These are phyloP conservation scores for Drosophila nigrodunni DNA, from an alignment of 1,140 invertebrate species.

Conservation along the genomic window DNA sequence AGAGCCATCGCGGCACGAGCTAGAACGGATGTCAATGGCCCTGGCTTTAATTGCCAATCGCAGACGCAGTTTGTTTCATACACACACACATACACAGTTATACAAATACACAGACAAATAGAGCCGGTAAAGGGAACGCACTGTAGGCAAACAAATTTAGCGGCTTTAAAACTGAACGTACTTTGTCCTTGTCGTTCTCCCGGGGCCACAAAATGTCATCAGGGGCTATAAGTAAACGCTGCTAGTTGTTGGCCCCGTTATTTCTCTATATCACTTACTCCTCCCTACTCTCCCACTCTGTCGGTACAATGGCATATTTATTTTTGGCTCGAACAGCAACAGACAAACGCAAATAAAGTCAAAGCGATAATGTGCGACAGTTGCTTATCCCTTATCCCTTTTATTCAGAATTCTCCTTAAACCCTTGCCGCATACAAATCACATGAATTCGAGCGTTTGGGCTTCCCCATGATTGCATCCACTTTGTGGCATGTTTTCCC, in stretches of 20 bases:
- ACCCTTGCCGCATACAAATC: constrained; percentile 36
- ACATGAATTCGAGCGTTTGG: constrained; percentile 11
- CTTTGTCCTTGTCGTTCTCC: constrained; percentile 32
- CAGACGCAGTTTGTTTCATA: constrained; percentile 47
- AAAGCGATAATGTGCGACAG: constrained; percentile 63
- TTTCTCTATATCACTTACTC: constrained; percentile 31
- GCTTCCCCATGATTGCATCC: constrained; percentile 4
- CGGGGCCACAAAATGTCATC: constrained; percentile 21
- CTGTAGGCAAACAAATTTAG: constrained; percentile 71
- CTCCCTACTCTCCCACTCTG: background rate
- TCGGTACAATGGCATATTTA: constrained; percentile 66
- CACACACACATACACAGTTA: constrained; percentile 22
- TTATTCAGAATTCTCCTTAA: constrained; percentile 20
- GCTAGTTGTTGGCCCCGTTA: constrained; percentile 36
- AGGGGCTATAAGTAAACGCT: constrained; percentile 27
- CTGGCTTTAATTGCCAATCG: constrained; percentile 60
- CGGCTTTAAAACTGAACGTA: constrained; percentile 65
- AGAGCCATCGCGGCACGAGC: constrained; percentile 37
- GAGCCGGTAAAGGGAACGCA: constrained; percentile 37
- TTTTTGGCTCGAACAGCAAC: constrained; percentile 44
- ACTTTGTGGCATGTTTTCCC: constrained; percentile 46
- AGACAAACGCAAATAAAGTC: constrained; percentile 33
- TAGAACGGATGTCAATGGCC: constrained; percentile 60
- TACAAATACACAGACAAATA: constrained; percentile 12
- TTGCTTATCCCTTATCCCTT: constrained; percentile 48